Base-by-base conservation (phyloP, 2,888 invertebrate species). In the Anaspis maculata region DNA sequence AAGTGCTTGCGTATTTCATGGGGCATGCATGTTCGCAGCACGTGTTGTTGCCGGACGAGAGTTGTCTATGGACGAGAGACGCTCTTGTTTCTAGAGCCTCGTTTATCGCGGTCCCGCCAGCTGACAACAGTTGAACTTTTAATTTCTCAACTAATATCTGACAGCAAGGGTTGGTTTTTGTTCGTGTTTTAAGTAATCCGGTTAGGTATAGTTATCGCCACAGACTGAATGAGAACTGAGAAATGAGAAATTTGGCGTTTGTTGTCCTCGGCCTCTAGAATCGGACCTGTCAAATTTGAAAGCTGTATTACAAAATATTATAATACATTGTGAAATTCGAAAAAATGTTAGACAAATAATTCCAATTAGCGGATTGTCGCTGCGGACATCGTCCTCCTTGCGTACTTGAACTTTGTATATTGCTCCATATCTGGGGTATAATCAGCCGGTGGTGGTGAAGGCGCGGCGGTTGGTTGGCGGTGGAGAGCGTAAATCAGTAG, bases 161-260 rank as follows among this genome's bases (percentile, higher is more conserved):
- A 44, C 51, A 48, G 44, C n/a, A n/a, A n/a, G n/a, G 42, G 31
- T 32, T 27, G 33, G 46, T 47, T 48, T 50, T 45, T 54, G 51
- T 55, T 57, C 54, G 53, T 52, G 53, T 53, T 48, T 46, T 32
- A 41, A 46, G 39, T 38, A 46, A 49, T 45, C 53, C 51, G 48
- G 51, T 52, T 57, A 55, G 53, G 57, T 57, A 56, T 50, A 55
- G 53, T 58, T 57, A 56, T 50, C 52, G 41, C 52, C 48, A 55
- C 48, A 48, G 51, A 42, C 52, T 46, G 50, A 54, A 56, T 49
- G 46, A 52, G 49, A 53, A 55, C 50, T 49, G 48, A 19, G 19
- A 51, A 53, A 56, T 57, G 59, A 56, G 55, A 56, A 57, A 55
- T 54, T 54, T 51, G 57, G 57, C 55, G 33, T 40, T 36, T 40